phyloP scores from a whole-genome alignment of 2,888 invertebrate genomes.

The Elaeidobius kamerunicus region DNA sequence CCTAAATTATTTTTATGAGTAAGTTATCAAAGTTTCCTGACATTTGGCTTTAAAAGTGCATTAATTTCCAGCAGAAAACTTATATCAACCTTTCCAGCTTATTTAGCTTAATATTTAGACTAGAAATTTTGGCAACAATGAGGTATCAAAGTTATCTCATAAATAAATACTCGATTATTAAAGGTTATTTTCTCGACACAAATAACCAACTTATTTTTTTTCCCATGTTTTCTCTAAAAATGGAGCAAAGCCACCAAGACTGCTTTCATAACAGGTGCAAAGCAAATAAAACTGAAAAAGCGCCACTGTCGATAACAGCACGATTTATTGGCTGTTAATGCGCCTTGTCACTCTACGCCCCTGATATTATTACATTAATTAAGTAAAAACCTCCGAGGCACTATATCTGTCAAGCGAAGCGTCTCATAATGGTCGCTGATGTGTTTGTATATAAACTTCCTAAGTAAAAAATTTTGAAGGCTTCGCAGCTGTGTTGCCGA shows the following conservation, averaged over 20 bases:
- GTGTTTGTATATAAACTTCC: slow-evolving; percentile 24
- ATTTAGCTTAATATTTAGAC: too few species aligned
- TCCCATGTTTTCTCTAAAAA: background rate
- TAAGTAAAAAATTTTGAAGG: slow-evolving; percentile 14
- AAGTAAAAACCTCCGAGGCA: slow-evolving; percentile 26
- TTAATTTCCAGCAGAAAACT: too few species aligned
- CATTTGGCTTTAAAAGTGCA: too few species aligned
- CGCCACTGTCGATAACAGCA: slow-evolving; percentile 1
- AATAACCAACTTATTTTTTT: too few species aligned
- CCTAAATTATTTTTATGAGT: too few species aligned
- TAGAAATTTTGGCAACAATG: too few species aligned
- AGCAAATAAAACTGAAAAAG: background rate
- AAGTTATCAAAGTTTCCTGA: too few species aligned
- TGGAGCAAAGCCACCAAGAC: too few species aligned
- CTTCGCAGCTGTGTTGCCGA: slow-evolving; percentile 12
- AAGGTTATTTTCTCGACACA: too few species aligned
- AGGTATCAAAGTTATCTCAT: too few species aligned
- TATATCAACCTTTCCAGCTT: too few species aligned
- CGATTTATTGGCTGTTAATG: slow-evolving; percentile 18
- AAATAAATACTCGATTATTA: too few species aligned
- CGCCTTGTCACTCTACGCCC: slow-evolving; percentile 21
- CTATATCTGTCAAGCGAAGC: slow-evolving; percentile 27
- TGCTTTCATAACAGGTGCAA: slow-evolving; percentile 13
- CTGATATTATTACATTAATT: slow-evolving; percentile 28
- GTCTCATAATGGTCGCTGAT: slow-evolving; percentile 26